Percentiles rank a stretch among this genome's conserved stretches.
Conservation (phyloP, 2,888 invertebrate species). For the Rhingia rostrata region DNA sequence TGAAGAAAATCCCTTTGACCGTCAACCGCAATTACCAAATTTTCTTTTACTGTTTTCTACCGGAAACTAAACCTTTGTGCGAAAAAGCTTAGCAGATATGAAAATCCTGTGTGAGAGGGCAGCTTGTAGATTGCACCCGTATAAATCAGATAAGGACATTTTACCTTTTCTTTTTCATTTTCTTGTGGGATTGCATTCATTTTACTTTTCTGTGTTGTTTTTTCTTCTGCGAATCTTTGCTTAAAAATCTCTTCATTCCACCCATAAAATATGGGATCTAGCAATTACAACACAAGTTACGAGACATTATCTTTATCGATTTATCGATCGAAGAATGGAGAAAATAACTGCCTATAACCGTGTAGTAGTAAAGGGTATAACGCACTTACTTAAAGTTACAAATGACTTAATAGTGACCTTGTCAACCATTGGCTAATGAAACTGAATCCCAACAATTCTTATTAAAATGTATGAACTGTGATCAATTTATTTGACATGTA, state of each 20-base stretch:
- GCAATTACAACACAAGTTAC: constrained; percentile 56
- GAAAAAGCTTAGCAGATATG: constrained; percentile 40
- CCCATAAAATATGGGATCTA: constrained; percentile 47
- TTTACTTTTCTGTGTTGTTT: constrained; percentile 46
- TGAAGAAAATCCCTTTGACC: constrained; percentile 50
- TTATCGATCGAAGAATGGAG: constrained; percentile 6
- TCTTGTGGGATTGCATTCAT: constrained; percentile 52
- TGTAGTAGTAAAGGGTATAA: background rate
- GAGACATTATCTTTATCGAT: constrained; percentile 40
- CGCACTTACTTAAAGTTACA: constrained; percentile 2
- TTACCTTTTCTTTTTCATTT: constrained; percentile 45
- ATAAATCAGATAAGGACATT: constrained; percentile 60
- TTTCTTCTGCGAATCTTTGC: constrained; percentile 42
- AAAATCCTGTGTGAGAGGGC: constrained; percentile 24
- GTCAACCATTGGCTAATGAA: too few relatives aligned
- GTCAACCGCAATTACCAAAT: constrained; percentile 56
- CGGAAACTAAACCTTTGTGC: constrained; percentile 8
- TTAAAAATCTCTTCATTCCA: constrained; percentile 49
- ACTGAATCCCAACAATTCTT: too few relatives aligned
- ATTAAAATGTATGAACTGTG: too few relatives aligned
- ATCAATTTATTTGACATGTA: too few relatives aligned
- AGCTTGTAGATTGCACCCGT: constrained; percentile 52
- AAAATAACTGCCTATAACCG: constrained; percentile 25
- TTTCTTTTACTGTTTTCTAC: constrained; percentile 46
- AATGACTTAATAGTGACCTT: background rate